These are phyloP conservation scores for Microctenopoma steveboyesi DNA, from an alignment of 2,797 vertebrate species.

Conservation along the genomic window DNA sequence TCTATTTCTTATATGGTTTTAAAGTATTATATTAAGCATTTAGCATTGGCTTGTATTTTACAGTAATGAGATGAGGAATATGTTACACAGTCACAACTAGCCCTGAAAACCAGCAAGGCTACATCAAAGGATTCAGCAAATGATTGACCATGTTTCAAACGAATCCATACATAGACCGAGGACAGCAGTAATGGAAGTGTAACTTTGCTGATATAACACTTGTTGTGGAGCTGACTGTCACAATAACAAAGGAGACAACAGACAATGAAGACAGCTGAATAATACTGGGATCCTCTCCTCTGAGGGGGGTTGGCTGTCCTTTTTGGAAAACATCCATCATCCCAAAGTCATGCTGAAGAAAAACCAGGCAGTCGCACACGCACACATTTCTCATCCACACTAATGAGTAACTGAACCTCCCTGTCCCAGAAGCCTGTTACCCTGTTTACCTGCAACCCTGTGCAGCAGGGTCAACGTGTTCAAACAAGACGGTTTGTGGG, in stretches of 20 bases:
- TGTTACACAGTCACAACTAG: background rate
- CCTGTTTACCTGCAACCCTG: constrained; percentile 70
- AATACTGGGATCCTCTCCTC: background rate
- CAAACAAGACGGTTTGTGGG: constrained; percentile 59
- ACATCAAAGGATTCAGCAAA: background rate
- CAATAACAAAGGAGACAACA: constrained; percentile 10
- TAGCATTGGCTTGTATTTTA: background rate
- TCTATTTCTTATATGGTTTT: background rate
- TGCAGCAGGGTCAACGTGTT: constrained; percentile 55
- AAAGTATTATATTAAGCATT: background rate
- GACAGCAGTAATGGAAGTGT: background rate
- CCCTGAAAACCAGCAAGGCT: background rate
- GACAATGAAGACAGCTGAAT: background rate
- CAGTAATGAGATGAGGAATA: background rate
- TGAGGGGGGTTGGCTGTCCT: constrained; percentile 13
- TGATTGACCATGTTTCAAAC: background rate
- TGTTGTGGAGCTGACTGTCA: background rate
- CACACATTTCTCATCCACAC: constrained; percentile 19
- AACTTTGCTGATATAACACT: background rate
- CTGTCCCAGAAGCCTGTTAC: constrained; percentile 22
- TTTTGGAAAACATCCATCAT: constrained; percentile 42
- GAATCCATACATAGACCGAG: background rate
- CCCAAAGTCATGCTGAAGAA: constrained; percentile 63
- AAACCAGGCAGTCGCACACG: constrained; percentile 1
- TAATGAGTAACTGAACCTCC: constrained; percentile 52